phyloP scores from a whole-genome alignment of 2,888 invertebrate species.

The Clusia tigrina region DNA sequence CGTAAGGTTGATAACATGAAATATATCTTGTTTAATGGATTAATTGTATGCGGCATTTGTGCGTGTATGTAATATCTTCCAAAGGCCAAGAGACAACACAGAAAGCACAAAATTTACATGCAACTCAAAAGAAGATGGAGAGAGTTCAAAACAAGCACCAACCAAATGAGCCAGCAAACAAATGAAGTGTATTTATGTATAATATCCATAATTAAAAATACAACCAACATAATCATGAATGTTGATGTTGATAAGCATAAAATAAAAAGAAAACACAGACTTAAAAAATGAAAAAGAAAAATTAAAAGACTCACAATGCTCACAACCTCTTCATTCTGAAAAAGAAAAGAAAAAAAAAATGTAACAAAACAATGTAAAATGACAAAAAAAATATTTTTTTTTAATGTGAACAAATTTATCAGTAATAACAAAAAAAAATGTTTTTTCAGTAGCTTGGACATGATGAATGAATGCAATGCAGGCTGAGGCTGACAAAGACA shows the following conservation, averaged over 20 bases:
- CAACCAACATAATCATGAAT: conserved; percentile 25
- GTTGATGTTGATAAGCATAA: conserved; percentile 12
- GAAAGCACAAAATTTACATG: too few species aligned
- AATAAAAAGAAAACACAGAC: conserved; percentile 28
- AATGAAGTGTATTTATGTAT: too few species aligned
- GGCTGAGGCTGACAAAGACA: too few species aligned
- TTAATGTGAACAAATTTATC: neutral
- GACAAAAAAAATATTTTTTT: conserved; percentile 35
- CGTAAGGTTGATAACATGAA: too few species aligned
- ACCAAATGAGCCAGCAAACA: conserved; percentile 9
- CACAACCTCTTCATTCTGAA: conserved; percentile 64
- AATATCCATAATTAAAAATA: too few species aligned
- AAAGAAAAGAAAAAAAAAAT: conserved; percentile 54
- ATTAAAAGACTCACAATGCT: conserved; percentile 61
- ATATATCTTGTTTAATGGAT: too few species aligned
- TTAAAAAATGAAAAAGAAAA: conserved; percentile 33
- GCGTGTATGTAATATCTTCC: too few species aligned
- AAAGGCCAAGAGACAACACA: too few species aligned
- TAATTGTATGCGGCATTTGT: too few species aligned
- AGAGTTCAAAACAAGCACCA: conserved; percentile 3
- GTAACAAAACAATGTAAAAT: conserved; percentile 46
- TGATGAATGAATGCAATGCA: too few species aligned
- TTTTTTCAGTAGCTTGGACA: neutral
- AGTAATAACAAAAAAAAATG: conserved; percentile 42
- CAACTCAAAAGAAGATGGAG: too few species aligned